phyloP scores from a whole-genome alignment of 2,888 invertebrate species.

The Pharmacophagus antenor region DNA sequence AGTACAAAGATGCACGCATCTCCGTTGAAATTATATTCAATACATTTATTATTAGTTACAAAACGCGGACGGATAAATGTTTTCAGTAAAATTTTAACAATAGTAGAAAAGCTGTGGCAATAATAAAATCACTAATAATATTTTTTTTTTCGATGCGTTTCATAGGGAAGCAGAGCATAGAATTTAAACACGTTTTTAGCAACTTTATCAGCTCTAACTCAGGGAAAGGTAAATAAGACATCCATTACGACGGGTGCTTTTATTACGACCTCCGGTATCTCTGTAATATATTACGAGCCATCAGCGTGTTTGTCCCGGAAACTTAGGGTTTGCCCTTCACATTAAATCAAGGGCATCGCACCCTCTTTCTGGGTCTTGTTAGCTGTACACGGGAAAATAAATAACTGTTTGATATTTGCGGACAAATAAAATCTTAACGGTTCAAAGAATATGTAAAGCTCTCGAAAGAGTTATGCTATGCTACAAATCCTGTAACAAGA shows the following conservation, averaged over 20 bases:
- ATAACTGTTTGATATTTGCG: slow-evolving; percentile 33
- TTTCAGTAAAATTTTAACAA: neutral
- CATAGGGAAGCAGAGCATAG: too few species aligned
- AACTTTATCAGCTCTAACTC: slow-evolving; percentile 13
- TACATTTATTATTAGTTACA: neutral
- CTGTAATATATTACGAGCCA: slow-evolving; percentile 30
- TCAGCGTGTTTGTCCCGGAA: slow-evolving; percentile 36
- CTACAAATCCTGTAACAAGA: slow-evolving; percentile 24
- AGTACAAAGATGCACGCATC: neutral
- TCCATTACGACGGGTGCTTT: slow-evolving; percentile 20
- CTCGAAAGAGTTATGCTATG: slow-evolving; percentile 21
- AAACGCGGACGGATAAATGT: too few species aligned
- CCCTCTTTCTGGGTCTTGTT: slow-evolving; percentile 35
- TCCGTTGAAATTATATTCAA: neutral
- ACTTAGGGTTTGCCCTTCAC: slow-evolving; percentile 35
- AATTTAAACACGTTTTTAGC: neutral
- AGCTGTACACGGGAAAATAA: slow-evolving; percentile 29
- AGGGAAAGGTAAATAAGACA: slow-evolving; percentile 23
- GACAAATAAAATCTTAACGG: slow-evolving; percentile 32
- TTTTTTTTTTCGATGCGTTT: too few species aligned
- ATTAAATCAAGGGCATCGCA: slow-evolving; percentile 34
- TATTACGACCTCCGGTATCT: slow-evolving; percentile 25
- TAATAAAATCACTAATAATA: too few species aligned
- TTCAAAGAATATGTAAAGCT: slow-evolving; percentile 12
- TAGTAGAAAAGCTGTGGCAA: too few species aligned